These are phyloP conservation scores for Lepus townsendii DNA, from an alignment of 2,797 vertebrate genomes.

Conservation along the genomic window DNA sequence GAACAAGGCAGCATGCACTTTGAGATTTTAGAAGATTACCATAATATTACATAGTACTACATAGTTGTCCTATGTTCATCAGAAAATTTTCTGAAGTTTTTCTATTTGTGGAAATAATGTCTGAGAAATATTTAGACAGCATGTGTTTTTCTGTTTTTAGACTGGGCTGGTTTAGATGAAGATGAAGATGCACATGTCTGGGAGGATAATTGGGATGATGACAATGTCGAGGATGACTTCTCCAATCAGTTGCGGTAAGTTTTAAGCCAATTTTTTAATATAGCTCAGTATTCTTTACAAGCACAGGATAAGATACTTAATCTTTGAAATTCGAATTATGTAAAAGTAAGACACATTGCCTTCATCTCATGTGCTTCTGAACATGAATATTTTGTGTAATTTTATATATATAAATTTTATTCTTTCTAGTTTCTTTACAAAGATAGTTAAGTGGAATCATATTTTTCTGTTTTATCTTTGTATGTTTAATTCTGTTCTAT, in stretches of 20 bases:
- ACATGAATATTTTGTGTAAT: slow-evolving; percentile 57
- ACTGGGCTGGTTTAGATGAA: slow-evolving; percentile 98
- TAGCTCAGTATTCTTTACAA: slow-evolving; percentile 22
- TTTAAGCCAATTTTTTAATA: slow-evolving; percentile 27
- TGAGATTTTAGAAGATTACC: slow-evolving; percentile 5
- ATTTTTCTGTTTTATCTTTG: slow-evolving; percentile 31
- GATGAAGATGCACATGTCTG: slow-evolving; percentile 99
- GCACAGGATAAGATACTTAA: slow-evolving; percentile 5
- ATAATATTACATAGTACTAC: slow-evolving; percentile 44
- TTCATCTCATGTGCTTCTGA: slow-evolving; percentile 63
- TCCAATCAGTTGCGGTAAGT: slow-evolving; percentile 97
- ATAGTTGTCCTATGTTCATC: slow-evolving; percentile 15
- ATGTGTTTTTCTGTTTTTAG: slow-evolving; percentile 87
- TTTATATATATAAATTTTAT: slow-evolving; percentile 19
- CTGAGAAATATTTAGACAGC: slow-evolving; percentile 46
- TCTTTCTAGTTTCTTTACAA: slow-evolving; percentile 52
- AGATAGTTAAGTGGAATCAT: slow-evolving; percentile 59
- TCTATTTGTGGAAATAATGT: slow-evolving; percentile 56
- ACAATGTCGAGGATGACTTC: slow-evolving; percentile 99
- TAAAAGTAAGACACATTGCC: slow-evolving; percentile 29
- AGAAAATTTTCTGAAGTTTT: slow-evolving; percentile 45
- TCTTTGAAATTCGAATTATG: slow-evolving; percentile 61
- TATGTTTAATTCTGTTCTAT: slow-evolving; percentile 31
- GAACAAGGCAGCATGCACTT: slow-evolving; percentile 4
- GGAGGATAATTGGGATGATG: slow-evolving; percentile 99